Evolutionary conservation across 2,888 invertebrate species (phyloP).

Genomic region (Trypoxylon attenuatum): DNA sequence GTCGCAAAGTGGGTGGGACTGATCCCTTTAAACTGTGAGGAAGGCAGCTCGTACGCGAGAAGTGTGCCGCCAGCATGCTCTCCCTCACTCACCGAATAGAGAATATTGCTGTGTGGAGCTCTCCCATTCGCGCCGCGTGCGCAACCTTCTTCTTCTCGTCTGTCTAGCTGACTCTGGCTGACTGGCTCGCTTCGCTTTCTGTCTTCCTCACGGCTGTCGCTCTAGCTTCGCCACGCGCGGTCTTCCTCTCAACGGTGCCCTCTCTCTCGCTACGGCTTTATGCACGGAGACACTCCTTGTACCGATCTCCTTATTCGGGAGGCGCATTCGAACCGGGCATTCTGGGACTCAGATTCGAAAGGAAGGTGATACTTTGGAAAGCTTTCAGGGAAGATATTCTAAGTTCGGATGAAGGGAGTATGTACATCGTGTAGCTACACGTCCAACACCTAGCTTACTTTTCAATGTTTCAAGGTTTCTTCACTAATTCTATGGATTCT

Average conservation of each 20-base stretch:
- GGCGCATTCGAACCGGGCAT: constrained; percentile 27
- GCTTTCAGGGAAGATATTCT: constrained; percentile 35
- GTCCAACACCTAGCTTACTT: too few relatives aligned
- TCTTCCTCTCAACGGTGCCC: constrained; percentile 1
- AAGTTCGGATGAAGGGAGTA: neutral
- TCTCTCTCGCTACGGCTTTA: constrained; percentile 7
- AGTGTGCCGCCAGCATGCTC: constrained; percentile 35
- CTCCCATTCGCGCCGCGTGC: constrained; percentile 5
- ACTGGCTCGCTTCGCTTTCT: too few relatives aligned
- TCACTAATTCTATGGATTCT: too few relatives aligned
- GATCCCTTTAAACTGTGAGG: constrained; percentile 58
- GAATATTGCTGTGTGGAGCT: constrained; percentile 34
- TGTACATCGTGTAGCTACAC: neutral
- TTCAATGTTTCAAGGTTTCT: too few relatives aligned
- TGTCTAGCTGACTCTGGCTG: too few relatives aligned
- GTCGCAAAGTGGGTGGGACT: constrained; percentile 58
- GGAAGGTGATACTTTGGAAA: constrained; percentile 37
- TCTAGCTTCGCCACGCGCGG: neutral
- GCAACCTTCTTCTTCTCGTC: too few relatives aligned
- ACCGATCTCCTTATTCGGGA: constrained; percentile 12
- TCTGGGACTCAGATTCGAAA: constrained; percentile 22
- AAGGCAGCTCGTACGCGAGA: constrained; percentile 21
- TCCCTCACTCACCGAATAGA: constrained; percentile 15
- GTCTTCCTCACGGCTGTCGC: neutral
- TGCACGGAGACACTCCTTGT: constrained; percentile 26